These are phyloP conservation scores for Anthopleura sola DNA, from an alignment of 64 coral and sea anemone genomes.

Conservation along the genomic window DNA sequence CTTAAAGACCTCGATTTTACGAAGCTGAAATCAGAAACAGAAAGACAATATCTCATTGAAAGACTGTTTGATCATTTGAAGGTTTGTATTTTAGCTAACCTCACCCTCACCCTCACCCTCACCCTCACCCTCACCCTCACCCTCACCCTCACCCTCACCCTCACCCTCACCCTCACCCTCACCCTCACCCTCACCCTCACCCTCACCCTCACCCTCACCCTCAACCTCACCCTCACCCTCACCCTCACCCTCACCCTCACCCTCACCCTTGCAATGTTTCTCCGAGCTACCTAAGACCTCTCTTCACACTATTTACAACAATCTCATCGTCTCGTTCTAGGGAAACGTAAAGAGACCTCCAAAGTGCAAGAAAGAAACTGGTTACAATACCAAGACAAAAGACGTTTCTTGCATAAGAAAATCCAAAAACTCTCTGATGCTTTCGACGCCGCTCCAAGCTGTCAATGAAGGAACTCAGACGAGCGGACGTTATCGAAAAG, in stretches of 20 bases:
- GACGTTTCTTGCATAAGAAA: not conserved
- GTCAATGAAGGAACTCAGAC: not conserved
- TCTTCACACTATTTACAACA: too few relatives aligned
- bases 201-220: too few relatives aligned
- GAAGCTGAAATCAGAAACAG: not conserved
- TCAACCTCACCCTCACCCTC: too few relatives aligned
- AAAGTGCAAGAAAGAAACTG: not conserved
- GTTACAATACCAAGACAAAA: not conserved
- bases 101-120: too few relatives aligned
- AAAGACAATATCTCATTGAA: not conserved
- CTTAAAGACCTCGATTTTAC: not conserved
- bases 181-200: too few relatives aligned
- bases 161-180: too few relatives aligned
- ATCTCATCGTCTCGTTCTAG: not conserved
- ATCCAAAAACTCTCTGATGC: not conserved
- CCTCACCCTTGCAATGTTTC: too few relatives aligned
- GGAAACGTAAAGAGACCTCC: not conserved
- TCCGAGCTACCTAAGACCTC: too few relatives aligned
- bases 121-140: too few relatives aligned
- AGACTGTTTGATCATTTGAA: not conserved
- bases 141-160: too few relatives aligned
- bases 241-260: too few relatives aligned
- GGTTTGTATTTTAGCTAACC: not conserved
- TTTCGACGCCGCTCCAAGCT: not conserved
- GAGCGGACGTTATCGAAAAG: not conserved